Percentiles rank a stretch among this genome's conserved stretches.
These are phyloP conservation scores for Actenoides lindsayi DNA, from an alignment of 2,113 vertebrate species.

Conservation along the genomic window DNA sequence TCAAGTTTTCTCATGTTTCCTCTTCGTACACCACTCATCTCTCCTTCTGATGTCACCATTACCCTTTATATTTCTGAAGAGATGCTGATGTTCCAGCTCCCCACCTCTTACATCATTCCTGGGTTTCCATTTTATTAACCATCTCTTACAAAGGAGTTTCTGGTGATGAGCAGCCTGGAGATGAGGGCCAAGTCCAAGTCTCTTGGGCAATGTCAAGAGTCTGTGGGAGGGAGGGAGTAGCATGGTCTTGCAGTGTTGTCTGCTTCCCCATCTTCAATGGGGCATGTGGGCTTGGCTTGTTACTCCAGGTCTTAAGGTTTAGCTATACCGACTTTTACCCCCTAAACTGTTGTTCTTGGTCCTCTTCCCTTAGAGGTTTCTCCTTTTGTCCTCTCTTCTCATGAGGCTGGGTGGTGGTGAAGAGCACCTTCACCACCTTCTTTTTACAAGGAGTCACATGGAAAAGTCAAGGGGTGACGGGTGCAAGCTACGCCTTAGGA, in stretches of 20 bases:
- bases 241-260: fast-evolving
- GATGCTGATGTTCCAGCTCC: not conserved
- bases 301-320: not conserved
- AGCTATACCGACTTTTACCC: not conserved
- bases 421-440: not conserved
- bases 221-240: not conserved
- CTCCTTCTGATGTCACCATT: not conserved
- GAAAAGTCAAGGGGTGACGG: not conserved
- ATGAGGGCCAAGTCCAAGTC: not conserved
- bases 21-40: not conserved
- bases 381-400: fast-evolving
- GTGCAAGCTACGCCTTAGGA: not conserved
- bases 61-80: not conserved
- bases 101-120: not conserved
- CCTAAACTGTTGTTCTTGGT: not conserved
- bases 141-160: not conserved
- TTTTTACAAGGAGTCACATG: not conserved
- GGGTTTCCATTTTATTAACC: not conserved
- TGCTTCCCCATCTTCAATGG: not conserved
- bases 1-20: not conserved
- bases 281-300: not conserved
- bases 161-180: not conserved
- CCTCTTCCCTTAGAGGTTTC: not conserved
- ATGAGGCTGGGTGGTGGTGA: not conserved
- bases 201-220: fast-evolving